These are phyloP conservation scores for Seira ritae DNA, from an alignment of 2,888 invertebrate species.

Conservation along the genomic window DNA sequence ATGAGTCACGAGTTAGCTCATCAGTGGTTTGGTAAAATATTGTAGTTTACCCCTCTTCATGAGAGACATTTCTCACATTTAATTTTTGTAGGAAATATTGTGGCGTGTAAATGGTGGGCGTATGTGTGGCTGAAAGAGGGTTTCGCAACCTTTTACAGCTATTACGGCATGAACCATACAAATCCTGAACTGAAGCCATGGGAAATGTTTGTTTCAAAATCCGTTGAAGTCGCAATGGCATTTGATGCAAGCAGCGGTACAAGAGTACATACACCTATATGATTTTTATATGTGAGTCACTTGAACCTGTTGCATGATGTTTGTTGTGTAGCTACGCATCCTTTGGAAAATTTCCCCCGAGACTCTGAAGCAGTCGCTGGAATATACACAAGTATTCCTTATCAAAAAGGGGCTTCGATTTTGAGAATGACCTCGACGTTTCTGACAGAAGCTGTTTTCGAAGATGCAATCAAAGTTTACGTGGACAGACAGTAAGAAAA, in stretches of 20 bases:
- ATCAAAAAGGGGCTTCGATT: conserved; percentile 67
- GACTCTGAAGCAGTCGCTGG: conserved; percentile 60
- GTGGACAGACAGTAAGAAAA: conserved; percentile 55
- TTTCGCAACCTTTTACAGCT: conserved; percentile 66
- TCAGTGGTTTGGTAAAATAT: conserved; percentile 62
- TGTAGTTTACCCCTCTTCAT: no score
- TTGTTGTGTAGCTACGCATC: conserved; percentile 48
- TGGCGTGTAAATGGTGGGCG: conserved; percentile 68
- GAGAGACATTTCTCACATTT: neutral
- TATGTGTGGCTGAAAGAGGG: conserved; percentile 70
- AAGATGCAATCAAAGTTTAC: conserved; percentile 53
- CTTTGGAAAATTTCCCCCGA: conserved; percentile 62
- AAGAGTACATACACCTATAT: neutral
- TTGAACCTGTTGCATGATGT: neutral
- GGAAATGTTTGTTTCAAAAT: conserved; percentile 62
- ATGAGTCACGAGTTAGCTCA: conserved; percentile 67
- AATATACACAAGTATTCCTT: conserved; percentile 66
- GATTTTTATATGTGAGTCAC: neutral
- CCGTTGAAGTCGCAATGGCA: conserved; percentile 59
- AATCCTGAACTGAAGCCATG: conserved; percentile 67
- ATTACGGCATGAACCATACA: conserved; percentile 65
- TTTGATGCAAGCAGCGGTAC: conserved; percentile 59
- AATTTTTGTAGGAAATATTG: conserved; percentile 61
- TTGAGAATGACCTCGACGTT: conserved; percentile 65
- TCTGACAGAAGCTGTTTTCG: conserved; percentile 60